These are phyloP conservation scores for Eupelmus urozonus DNA, from an alignment of 2,888 invertebrate genomes.

Conservation along the genomic window DNA sequence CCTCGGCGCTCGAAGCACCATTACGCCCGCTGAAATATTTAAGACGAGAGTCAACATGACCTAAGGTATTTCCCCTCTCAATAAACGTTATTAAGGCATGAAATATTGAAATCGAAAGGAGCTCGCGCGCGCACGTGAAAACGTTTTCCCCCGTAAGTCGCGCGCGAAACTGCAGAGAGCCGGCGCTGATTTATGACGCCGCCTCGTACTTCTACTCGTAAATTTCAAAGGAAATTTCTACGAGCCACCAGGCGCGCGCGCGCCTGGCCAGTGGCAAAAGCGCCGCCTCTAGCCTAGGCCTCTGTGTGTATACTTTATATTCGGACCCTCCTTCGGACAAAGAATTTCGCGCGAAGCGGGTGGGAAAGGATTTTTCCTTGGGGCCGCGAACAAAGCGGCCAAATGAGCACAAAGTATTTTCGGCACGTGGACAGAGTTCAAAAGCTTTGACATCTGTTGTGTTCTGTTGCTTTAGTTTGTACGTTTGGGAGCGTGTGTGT, in stretches of 20 bases:
- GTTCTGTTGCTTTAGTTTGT: no score
- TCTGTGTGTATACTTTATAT: neutral
- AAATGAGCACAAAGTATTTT: no score
- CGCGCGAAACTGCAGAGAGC: neutral
- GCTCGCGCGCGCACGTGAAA: neutral
- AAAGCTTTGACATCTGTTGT: no score
- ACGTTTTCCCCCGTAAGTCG: neutral
- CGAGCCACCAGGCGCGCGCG: neutral
- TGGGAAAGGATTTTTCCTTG: neutral
- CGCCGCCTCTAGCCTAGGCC: neutral
- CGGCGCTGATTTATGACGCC: conserved; percentile 11
- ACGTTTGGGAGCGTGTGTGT: no score
- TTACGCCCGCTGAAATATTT: neutral
- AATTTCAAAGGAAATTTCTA: conserved; percentile 24
- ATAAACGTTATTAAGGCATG: conserved; percentile 23
- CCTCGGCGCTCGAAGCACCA: neutral
- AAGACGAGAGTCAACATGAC: neutral
- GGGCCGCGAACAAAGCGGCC: no score
- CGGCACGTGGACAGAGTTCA: no score
- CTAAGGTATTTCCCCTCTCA: neutral
- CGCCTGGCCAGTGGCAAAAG: neutral
- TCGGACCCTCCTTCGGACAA: no score
- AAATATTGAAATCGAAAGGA: conserved; percentile 38
- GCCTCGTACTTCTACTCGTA: neutral
- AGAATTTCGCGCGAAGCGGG: neutral